Conservation (phyloP, 1,140 invertebrate genomes). For the Ceratina australensis region DNA sequence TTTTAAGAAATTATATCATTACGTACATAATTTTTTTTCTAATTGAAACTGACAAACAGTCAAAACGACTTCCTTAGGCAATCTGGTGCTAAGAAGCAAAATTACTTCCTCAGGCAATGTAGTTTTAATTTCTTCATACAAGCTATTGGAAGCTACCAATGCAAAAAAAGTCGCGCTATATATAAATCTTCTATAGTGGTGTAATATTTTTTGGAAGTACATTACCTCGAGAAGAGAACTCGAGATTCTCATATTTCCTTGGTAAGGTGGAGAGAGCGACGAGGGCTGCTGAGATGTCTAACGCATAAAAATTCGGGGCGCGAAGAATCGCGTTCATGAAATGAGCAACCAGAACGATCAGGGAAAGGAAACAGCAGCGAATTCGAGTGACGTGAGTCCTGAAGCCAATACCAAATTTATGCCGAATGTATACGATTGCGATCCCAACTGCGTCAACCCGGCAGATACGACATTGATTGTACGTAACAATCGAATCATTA, state of each 20-base stretch:
- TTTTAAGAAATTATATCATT: too few relatives aligned
- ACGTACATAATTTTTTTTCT: too few relatives aligned
- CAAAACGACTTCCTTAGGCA: too few relatives aligned
- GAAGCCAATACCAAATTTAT: slow-evolving; percentile 8
- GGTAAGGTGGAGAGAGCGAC: slow-evolving; percentile 3
- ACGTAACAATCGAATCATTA: slow-evolving; percentile 45
- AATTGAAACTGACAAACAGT: too few relatives aligned
- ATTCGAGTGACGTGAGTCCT: slow-evolving; percentile 6
- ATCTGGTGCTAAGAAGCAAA: too few relatives aligned
- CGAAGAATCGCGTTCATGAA: slow-evolving; percentile 4
- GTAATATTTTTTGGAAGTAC: neutral
- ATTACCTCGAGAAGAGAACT: neutral
- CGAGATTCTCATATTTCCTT: neutral
- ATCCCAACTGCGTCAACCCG: slow-evolving; percentile 44
- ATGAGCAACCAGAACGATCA: slow-evolving; percentile 26
- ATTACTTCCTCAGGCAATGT: too few relatives aligned
- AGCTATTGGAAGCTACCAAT: too few relatives aligned
- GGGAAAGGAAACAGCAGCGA: slow-evolving; percentile 27
- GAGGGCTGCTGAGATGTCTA: slow-evolving; percentile 13
- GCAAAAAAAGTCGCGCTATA: too few relatives aligned
- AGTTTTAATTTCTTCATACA: too few relatives aligned
- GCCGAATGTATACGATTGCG: slow-evolving; percentile 55
- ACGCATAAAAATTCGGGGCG: slow-evolving; percentile 25
- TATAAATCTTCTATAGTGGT: too few relatives aligned
- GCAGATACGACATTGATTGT: slow-evolving; percentile 61